Evolutionary conservation across 2,888 invertebrate species (phyloP), one percentile per base, ranked within the genome.

Genomic region (Heliconius erato): DNA sequence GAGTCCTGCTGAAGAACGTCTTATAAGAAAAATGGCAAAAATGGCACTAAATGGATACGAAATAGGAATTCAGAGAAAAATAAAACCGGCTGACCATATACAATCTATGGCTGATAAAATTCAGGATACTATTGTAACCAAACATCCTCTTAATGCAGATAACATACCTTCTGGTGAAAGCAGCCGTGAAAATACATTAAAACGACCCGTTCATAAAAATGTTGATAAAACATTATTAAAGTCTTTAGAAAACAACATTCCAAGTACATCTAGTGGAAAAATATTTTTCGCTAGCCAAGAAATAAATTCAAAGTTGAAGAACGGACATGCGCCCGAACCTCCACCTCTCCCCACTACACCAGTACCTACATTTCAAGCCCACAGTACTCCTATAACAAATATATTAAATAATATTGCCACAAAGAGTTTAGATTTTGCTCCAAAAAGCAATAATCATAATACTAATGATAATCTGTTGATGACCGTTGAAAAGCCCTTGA

Each of bases 41-140:
- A 95, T 96, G 95, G 96, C 96, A 23, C 89, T 96, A 77, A 96
- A 96, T 87, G 96, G 96, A 49, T 96, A 96, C 86, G 96, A 96
- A 90, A 96, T 96, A 83, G 96, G 96, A 44, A 96, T 96, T 85
- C 96, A 96, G 87, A 92, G 96, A 86, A 96, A 95, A 92, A 96
- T 96, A 79, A 96, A 96, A 85, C 96, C 96, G 0, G 96, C 95
- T 68, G 95, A 96, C 85, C 96, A 96, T 85, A 96, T 96, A 86
- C 95, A 96, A 87, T 94, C 93, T 26, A 96, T 96, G 96, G 96
- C 96, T 77, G 94, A 94, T 83, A 95, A 93, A 91, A 96, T 96
- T 85, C 96, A 96, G 89, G 96, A 96, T 83, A 96, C 96, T n/a
- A 94, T 96, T 71, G 95, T 96, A 3, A 94, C 95, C 59, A 96